Evolutionary conservation across 2,113 vertebrate species (phyloP).

Genomic region (Oplegnathus fasciatus): DNA sequence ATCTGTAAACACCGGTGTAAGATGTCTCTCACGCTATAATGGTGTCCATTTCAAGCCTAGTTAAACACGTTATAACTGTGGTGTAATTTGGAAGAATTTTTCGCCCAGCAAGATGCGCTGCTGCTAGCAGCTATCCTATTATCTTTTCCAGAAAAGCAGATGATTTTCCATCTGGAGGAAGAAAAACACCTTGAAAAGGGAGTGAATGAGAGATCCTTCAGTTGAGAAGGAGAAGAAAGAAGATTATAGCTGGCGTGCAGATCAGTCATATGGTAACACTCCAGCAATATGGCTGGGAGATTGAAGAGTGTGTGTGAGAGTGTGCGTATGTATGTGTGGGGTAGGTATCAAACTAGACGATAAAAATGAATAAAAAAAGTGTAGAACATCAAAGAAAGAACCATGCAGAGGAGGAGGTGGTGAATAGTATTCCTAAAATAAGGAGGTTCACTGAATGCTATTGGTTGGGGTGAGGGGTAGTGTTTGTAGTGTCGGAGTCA

Average conservation of each 20-base stretch:
- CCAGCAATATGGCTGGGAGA: slow-evolving; percentile 35
- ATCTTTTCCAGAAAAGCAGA: slow-evolving; percentile 20
- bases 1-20: not conserved
- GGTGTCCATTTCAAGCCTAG: slow-evolving; percentile 43
- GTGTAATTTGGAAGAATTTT: slow-evolving; percentile 1
- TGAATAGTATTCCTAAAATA: not conserved
- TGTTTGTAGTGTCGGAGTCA: not conserved
- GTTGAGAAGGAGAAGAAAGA: slow-evolving; percentile 28
- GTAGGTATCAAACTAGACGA: slow-evolving; percentile 2
- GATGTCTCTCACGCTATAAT: slow-evolving; percentile 9
- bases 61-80: slow-evolving; percentile 22
- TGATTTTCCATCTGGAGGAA: slow-evolving; percentile 37
- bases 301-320: not conserved
- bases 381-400: slow-evolving; percentile 16
- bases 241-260: slow-evolving; percentile 51
- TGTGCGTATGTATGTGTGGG: slow-evolving; percentile 5
- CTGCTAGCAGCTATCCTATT: not conserved
- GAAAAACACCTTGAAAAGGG: slow-evolving; percentile 26
- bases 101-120: not conserved
- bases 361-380: slow-evolving; percentile 24
- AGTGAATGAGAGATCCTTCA: slow-evolving; percentile 35
- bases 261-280: slow-evolving; percentile 46
- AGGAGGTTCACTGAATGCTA: not conserved
- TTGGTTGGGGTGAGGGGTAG: too few species aligned
- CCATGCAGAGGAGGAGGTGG: not conserved